Evolutionary conservation across 2,113 vertebrate species (phyloP).

Genomic region (Climacteris rufus): DNA sequence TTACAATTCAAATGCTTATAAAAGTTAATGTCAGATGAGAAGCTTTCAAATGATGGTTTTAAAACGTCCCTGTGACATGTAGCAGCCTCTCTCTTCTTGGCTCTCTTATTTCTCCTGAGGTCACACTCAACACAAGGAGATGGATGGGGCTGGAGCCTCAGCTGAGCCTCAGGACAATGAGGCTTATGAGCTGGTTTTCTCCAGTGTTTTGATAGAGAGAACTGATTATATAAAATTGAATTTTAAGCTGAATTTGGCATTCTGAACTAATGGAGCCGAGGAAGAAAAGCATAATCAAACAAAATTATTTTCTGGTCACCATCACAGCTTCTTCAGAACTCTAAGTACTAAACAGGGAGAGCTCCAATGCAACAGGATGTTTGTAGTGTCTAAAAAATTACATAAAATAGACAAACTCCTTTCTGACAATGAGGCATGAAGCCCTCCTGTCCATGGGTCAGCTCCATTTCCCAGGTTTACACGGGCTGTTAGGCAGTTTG

Average conservation of each 20-base stretch:
- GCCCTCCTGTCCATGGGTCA: background rate
- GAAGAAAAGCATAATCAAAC: background rate
- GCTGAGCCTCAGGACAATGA: background rate
- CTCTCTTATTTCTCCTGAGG: background rate
- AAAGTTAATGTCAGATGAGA: background rate
- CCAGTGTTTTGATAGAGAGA: background rate
- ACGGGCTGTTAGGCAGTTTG: background rate
- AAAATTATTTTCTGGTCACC: background rate
- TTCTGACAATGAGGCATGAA: background rate
- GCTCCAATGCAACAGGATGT: background rate
- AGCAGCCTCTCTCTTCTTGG: background rate
- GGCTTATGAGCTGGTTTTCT: background rate
- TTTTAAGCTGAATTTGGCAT: conserved; percentile 16
- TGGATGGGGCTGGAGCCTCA: background rate
- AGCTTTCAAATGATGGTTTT: background rate
- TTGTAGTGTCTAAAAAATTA: background rate
- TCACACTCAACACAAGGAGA: background rate
- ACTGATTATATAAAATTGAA: background rate
- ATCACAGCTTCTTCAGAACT: background rate
- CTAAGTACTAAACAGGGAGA: background rate
- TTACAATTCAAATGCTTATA: background rate
- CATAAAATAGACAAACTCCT: background rate
- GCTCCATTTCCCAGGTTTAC: background rate
- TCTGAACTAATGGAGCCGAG: background rate
- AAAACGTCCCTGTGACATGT: background rate